Conservation (phyloP, 2,113 vertebrate species). For the Muscicapa adusta region DNA sequence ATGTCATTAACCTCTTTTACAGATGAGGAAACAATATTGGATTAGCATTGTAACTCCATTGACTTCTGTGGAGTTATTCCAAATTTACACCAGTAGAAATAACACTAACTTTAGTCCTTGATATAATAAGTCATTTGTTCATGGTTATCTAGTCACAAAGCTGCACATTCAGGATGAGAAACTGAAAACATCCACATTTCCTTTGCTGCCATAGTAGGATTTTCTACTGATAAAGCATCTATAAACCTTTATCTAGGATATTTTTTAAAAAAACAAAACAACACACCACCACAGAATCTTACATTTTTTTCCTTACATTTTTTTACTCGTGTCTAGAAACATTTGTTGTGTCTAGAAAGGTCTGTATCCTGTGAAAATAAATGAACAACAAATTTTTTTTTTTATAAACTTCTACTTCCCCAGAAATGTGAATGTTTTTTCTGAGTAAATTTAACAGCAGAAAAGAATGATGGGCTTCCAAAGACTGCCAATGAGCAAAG, state of each 20-base stretch:
- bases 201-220: neutral
- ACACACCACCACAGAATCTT: neutral
- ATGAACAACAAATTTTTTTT: conserved; percentile 44
- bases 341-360: conserved; percentile 11
- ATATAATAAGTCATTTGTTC: neutral
- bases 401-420: conserved; percentile 24
- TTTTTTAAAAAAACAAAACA: accelerated
- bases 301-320: neutral
- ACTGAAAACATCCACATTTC: neutral
- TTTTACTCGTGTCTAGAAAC: neutral
- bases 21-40: neutral
- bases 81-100: neutral
- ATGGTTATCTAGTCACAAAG: neutral
- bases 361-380: conserved; percentile 30
- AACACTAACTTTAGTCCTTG: neutral
- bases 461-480: neutral
- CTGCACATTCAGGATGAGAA: neutral
- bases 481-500: neutral
- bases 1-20: conserved; percentile 3
- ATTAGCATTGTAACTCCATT: neutral
- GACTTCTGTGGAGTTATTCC: neutral
- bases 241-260: neutral
- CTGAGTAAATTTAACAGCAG: conserved; percentile 46
- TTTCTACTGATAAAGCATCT: neutral
- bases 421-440: conserved; percentile 25